Evolutionary conservation across 2,797 vertebrate species (phyloP).

Genomic region (Argyrosomus regius): DNA sequence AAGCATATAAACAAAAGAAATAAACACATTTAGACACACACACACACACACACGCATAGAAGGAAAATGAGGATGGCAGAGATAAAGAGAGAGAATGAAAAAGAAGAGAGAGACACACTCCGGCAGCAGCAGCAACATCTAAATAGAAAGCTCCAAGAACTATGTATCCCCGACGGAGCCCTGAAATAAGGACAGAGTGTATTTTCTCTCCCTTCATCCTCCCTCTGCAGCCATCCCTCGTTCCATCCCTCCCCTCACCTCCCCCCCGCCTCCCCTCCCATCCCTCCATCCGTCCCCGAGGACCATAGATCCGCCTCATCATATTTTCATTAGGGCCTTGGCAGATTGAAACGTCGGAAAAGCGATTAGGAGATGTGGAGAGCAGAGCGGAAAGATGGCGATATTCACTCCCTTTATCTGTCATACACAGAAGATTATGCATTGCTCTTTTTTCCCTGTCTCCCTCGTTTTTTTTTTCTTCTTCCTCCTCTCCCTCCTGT

Average conservation of each 20-base stretch:
- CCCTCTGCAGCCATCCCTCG: constrained; percentile 81
- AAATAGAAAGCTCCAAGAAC: constrained; percentile 92
- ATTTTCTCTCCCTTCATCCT: constrained; percentile 85
- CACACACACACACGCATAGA: constrained; percentile 16
- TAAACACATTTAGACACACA: constrained; percentile 75
- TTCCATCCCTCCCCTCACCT: constrained; percentile 72
- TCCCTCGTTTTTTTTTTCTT: constrained; percentile 8
- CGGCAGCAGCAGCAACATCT: constrained; percentile 85
- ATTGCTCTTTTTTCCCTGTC: constrained; percentile 59
- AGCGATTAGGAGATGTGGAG: constrained; percentile 81
- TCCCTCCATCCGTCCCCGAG: constrained; percentile 75
- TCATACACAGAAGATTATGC: constrained; percentile 80
- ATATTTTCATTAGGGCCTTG: constrained; percentile 87
- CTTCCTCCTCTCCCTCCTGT: constrained; percentile 47
- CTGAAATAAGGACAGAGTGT: constrained; percentile 95
- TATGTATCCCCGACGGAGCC: constrained; percentile 91
- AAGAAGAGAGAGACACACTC: constrained; percentile 62
- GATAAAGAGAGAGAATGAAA: constrained; percentile 65
- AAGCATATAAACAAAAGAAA: constrained; percentile 69
- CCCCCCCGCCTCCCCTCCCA: constrained; percentile 54
- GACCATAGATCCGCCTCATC: constrained; percentile 85
- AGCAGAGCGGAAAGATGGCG: constrained; percentile 75
- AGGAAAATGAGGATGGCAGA: constrained; percentile 72
- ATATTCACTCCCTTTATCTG: constrained; percentile 77
- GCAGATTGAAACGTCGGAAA: constrained; percentile 86